Percentiles rank a stretch among this genome's conserved stretches.
These are phyloP conservation scores for Phymatocera aterrima DNA, from an alignment of 2,888 invertebrate species.

Conservation along the genomic window DNA sequence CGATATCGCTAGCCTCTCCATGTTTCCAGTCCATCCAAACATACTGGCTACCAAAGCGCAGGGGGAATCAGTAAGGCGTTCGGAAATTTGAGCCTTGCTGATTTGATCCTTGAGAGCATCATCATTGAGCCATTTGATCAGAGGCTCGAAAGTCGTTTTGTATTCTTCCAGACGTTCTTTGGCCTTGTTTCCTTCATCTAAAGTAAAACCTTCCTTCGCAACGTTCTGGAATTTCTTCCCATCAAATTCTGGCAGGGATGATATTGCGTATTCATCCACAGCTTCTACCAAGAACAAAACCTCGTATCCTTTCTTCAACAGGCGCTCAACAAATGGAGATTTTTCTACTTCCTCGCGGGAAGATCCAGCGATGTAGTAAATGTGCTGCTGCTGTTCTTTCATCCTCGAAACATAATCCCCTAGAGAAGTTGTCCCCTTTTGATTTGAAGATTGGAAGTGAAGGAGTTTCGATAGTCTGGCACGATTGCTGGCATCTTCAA, in stretches of 20 bases:
- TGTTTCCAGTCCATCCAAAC: conserved; percentile 99
- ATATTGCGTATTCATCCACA: conserved; percentile 98
- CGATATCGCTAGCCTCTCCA: conserved; percentile 96
- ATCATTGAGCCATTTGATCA: conserved; percentile 93
- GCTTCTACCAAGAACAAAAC: conserved; percentile 96
- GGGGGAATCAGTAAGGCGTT: conserved; percentile 93
- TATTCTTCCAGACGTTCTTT: conserved; percentile 88
- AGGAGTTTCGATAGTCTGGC: conserved; percentile 96
- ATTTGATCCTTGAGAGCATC: conserved; percentile 87
- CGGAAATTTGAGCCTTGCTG: conserved; percentile 89
- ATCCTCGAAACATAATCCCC: conserved; percentile 95
- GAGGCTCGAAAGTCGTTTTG: conserved; percentile 89
- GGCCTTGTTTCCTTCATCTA: conserved; percentile 81
- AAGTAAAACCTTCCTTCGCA: conserved; percentile 96
- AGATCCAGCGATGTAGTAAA: conserved; percentile 97
- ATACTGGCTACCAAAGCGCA: conserved; percentile 97
- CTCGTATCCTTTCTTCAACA: conserved; percentile 95
- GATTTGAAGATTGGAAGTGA: conserved; percentile 90
- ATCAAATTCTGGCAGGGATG: conserved; percentile 97
- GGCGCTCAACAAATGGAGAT: conserved; percentile 97
- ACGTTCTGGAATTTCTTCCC: conserved; percentile 99
- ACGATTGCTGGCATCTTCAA: conserved; percentile 98
- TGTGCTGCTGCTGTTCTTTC: conserved; percentile 95
- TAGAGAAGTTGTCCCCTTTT: conserved; percentile 83
- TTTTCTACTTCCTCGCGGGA: conserved; percentile 89